Conservation (phyloP, 2,113 vertebrate species). For the Saguinus imperator region DNA sequence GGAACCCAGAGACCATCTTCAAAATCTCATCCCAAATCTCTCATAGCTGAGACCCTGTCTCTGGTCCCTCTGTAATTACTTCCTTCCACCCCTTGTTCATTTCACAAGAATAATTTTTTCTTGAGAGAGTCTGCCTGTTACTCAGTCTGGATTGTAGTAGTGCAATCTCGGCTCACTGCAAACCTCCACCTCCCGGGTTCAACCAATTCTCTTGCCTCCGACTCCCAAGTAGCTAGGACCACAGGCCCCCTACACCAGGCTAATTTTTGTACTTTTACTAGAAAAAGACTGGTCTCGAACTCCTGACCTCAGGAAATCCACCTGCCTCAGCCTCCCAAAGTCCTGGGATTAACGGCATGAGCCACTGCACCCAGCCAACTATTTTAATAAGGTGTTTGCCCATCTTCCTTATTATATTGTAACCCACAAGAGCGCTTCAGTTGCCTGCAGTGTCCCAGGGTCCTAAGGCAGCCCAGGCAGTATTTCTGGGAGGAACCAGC, state of each 20-base stretch:
- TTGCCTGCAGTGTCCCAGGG: too few species aligned
- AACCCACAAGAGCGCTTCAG: background rate
- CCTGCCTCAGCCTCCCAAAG: background rate
- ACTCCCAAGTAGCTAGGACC: too few species aligned
- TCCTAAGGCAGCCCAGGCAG: too few species aligned
- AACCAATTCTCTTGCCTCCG: too few species aligned
- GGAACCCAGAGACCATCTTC: background rate
- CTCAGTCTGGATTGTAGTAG: too few species aligned
- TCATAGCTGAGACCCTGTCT: background rate
- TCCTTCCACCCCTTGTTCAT: background rate
- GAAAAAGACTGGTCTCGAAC: background rate
- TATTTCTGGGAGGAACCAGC: fast-evolving
- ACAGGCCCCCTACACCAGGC: background rate
- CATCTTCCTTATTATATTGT: background rate
- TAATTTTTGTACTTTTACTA: background rate
- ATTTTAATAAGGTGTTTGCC: background rate
- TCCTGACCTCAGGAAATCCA: background rate
- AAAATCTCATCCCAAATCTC: background rate
- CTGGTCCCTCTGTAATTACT: background rate
- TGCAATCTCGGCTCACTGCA: too few species aligned
- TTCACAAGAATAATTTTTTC: background rate
- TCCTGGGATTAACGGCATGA: background rate
- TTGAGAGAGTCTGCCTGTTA: too few species aligned
- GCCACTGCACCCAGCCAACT: background rate
- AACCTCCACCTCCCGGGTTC: too few species aligned